Conservation (phyloP, 1,140 invertebrate genomes). For the Frieseomelitta varia region DNA sequence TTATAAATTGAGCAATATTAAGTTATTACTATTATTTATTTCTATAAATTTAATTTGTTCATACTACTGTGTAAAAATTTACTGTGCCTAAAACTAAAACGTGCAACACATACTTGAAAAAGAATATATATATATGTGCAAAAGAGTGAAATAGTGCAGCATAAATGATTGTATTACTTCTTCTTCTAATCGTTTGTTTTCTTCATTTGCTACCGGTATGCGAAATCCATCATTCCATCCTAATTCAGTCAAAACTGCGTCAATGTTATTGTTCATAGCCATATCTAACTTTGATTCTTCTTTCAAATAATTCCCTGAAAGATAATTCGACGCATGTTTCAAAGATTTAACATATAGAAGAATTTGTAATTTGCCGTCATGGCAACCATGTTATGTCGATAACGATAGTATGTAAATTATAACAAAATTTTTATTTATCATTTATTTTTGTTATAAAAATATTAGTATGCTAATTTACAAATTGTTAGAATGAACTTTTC, state of each 20-base stretch:
- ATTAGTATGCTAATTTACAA: background rate
- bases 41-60: background rate
- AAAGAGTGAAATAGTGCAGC: slow-evolving; percentile 40
- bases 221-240: slow-evolving; percentile 88
- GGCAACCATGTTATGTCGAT: slow-evolving; percentile 21
- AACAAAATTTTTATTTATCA: background rate
- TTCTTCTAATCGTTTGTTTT: slow-evolving; percentile 86
- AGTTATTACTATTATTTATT: background rate
- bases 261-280: slow-evolving; percentile 73
- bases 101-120: background rate
- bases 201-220: slow-evolving; percentile 87
- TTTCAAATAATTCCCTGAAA: background rate
- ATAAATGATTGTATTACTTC: slow-evolving; percentile 78
- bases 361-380: slow-evolving; percentile 40
- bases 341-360: background rate
- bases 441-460: background rate
- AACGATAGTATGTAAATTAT: background rate
- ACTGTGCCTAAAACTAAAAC: background rate
- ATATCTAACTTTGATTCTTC: slow-evolving; percentile 8
- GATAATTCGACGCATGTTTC: background rate
- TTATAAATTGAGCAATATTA: background rate
- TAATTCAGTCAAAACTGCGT: slow-evolving; percentile 86
- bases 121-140: background rate
- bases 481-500: background rate
- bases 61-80: background rate